These are phyloP conservation scores for Cryptus viduatorius DNA, from an alignment of 2,888 invertebrate genomes.

Conservation along the genomic window DNA sequence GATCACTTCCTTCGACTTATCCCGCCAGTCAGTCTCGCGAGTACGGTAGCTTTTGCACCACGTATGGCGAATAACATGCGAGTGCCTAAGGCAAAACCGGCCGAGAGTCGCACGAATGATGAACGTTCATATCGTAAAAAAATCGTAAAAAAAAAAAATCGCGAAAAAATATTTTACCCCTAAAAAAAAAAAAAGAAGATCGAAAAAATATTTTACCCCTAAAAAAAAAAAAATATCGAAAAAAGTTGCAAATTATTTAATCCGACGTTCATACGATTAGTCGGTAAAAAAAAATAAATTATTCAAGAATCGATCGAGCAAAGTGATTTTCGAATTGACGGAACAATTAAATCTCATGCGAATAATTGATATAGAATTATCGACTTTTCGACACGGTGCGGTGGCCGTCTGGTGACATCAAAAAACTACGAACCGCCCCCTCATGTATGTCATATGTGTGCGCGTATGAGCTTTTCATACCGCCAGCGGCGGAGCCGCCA, in stretches of 20 bases:
- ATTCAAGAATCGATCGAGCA: constrained; percentile 13
- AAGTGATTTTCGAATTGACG: constrained; percentile 43
- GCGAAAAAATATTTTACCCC: no score
- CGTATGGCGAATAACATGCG: no score
- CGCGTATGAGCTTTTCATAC: constrained; percentile 16
- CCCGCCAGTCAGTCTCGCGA: constrained; percentile 50
- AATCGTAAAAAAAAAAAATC: no score
- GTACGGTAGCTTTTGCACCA: background rate
- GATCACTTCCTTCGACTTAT: constrained; percentile 56
- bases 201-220: background rate
- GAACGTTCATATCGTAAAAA: no score
- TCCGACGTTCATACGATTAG: background rate
- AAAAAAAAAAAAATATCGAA: background rate
- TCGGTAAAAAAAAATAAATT: constrained; percentile 11
- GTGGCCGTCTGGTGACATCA: constrained; percentile 13
- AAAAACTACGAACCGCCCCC: background rate
- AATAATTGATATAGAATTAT: constrained; percentile 64
- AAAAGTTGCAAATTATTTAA: background rate
- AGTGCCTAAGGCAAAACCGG: no score
- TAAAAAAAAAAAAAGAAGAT: background rate
- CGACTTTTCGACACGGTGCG: constrained; percentile 35
- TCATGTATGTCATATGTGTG: background rate
- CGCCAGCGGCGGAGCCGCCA: constrained; percentile 32
- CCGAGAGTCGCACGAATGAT: no score
- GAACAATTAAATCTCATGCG: constrained; percentile 52